These are phyloP conservation scores for Drosophila dunni DNA, from an alignment of 1,140 invertebrate genomes.

Conservation along the genomic window DNA sequence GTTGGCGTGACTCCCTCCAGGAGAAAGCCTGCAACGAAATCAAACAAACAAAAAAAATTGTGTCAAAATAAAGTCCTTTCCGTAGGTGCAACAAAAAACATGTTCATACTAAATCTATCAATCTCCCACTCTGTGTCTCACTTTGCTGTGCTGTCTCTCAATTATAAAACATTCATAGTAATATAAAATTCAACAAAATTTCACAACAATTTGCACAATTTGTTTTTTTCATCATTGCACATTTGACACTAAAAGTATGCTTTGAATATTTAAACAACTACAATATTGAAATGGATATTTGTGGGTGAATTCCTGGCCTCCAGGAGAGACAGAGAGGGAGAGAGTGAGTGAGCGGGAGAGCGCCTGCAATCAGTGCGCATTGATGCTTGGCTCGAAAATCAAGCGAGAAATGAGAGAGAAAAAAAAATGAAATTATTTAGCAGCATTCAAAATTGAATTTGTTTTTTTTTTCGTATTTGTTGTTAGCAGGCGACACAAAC, in stretches of 20 bases:
- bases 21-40: constrained; percentile 89
- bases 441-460: constrained; percentile 78
- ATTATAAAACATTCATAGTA: constrained; percentile 36
- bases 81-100: background rate
- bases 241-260: constrained; percentile 62
- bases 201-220: constrained; percentile 10
- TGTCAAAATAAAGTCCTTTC: constrained; percentile 3
- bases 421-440: constrained; percentile 79
- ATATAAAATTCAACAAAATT: constrained; percentile 15
- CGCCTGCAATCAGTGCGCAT: constrained; percentile 66
- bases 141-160: background rate
- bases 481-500: constrained; percentile 12
- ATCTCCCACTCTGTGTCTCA: too few relatives aligned
- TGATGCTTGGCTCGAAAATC: constrained; percentile 63
- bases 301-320: background rate
- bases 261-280: constrained; percentile 66
- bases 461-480: constrained; percentile 23
- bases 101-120: background rate
- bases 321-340: background rate
- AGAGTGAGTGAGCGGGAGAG: background rate
- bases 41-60: constrained; percentile 4
- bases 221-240: constrained; percentile 22
- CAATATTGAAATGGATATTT: constrained; percentile 50
- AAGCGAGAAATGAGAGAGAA: constrained; percentile 46
- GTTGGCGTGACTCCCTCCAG: constrained; percentile 91